phyloP scores from a whole-genome alignment of 2,888 invertebrate species.

The Lepidochitona cinerea region DNA sequence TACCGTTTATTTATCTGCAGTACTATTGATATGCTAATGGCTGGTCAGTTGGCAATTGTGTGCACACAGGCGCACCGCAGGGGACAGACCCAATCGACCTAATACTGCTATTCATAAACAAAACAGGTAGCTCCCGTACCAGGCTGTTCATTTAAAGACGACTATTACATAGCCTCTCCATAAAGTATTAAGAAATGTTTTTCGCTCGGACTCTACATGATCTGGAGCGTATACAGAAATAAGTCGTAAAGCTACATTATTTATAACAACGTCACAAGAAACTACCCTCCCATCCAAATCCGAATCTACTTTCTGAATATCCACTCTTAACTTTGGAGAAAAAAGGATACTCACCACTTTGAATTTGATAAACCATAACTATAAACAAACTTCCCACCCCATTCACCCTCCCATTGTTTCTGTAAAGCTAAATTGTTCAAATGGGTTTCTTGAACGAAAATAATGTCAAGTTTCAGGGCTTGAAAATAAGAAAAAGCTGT shows the following conservation, averaged over 20 bases:
- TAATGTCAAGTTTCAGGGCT: neutral
- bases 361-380: neutral
- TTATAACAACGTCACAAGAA: neutral
- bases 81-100: too few relatives aligned
- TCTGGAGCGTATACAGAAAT: slow-evolving; percentile 9
- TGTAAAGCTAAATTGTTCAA: neutral
- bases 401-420: too few relatives aligned
- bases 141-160: too few relatives aligned
- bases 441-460: slow-evolving; percentile 9
- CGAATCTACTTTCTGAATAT: neutral
- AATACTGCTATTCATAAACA: too few relatives aligned
- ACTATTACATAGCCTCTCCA: too few relatives aligned
- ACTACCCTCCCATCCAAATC: slow-evolving; percentile 4
- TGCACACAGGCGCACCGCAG: too few relatives aligned
- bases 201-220: neutral
- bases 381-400: neutral
- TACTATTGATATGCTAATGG: too few relatives aligned
- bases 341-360: neutral
- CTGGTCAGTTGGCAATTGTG: too few relatives aligned
- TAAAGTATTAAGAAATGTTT: neutral
- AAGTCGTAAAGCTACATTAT: neutral
- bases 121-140: too few relatives aligned
- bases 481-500: neutral
- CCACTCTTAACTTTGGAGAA: neutral
- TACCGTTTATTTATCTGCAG: too few relatives aligned